These are phyloP conservation scores for Hetaerina titia DNA, from an alignment of 2,888 invertebrate genomes.

Conservation along the genomic window DNA sequence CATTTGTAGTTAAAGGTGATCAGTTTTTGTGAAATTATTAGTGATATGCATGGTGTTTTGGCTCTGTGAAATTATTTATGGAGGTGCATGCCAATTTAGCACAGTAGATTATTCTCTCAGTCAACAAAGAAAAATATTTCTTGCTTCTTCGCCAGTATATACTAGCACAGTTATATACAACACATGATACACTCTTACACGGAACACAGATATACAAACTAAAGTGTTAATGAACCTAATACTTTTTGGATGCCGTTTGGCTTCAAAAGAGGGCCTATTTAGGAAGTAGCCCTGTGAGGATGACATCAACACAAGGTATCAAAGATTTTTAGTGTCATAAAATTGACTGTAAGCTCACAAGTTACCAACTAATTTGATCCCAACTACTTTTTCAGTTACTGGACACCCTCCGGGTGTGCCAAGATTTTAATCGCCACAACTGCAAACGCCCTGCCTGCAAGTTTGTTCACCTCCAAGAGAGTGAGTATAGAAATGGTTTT, in stretches of 20 bases:
- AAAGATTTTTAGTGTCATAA: constrained; percentile 36
- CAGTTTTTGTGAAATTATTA: constrained; percentile 60
- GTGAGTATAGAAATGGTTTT: constrained; percentile 79
- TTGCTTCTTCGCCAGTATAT: constrained; percentile 60
- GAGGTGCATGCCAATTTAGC: constrained; percentile 61
- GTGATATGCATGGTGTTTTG: constrained; percentile 65
- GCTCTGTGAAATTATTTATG: constrained; percentile 53
- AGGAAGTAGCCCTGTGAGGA: constrained; percentile 59
- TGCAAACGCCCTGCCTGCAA: constrained; percentile 98
- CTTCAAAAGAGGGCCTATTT: constrained; percentile 48
- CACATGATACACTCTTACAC: constrained; percentile 51
- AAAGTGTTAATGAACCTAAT: constrained; percentile 5
- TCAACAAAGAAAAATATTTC: constrained; percentile 41
- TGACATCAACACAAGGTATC: constrained; percentile 65
- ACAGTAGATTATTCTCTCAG: constrained; percentile 61
- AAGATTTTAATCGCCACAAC: constrained; percentile 99
- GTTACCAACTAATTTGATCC: constrained; percentile 50
- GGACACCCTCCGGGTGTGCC: constrained; percentile 99
- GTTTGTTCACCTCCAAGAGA: constrained; percentile 98
- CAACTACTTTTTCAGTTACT: constrained; percentile 91
- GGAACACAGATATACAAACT: constrained; percentile 45
- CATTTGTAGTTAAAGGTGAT: constrained; percentile 62
- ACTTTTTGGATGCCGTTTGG: constrained; percentile 44
- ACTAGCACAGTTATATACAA: constrained; percentile 49
- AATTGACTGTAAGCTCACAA: not conserved